Evolutionary conservation across 2,113 vertebrate species (phyloP), one percentile per base, ranked within the genome.

Genomic region (Corythoichthys haematopterus): DNA sequence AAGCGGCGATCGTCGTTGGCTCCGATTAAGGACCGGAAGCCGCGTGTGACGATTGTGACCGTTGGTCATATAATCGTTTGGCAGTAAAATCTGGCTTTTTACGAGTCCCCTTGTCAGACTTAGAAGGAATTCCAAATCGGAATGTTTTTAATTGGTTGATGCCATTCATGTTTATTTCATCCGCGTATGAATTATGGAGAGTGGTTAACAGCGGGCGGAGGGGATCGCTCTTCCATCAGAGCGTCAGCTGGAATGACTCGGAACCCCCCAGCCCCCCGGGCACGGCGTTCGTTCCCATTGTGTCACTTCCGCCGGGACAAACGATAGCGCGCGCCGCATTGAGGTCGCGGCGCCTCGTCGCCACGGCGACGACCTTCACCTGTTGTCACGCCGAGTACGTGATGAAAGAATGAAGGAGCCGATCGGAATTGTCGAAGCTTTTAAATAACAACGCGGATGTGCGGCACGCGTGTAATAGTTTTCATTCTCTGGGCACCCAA

Each of bases 161-260:
- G 16, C 1, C 16, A 51, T 68, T 83, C 77, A 80, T 87, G 68
- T 66, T 81, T 90, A 74, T 84, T 83, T 77, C 73, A 88, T 82
- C 58, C 12, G 69, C 72, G 63, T 69, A 77, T 86, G 76, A 87
- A 84, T 88, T 80, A 87, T 85, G 74, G 84, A 87, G 73, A 55
- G 13, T 53, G 6, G 62, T 67, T 76, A 85, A 40, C 6, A 36
- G 33, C 35, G 51, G n/a, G 56, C 66, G 62, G 76, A 69, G 75
- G 69, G 66, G 80, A 74, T 76, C 5, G n/a, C n/a, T 6, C 2
- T 28, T 28, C 20, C 20, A 13, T 9, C 46, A 47, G 46, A 10
- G 47, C 47, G 14, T 50, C 14, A 5, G 47, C 15, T 51, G 48
- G 50, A 51, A 51, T 16, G 16, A 15, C 15, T 40, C 20, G 20